Percentiles rank a stretch among this genome's conserved stretches.
Conservation (phyloP, 2,888 invertebrate species). For the Drosophila engyochracea region DNA sequence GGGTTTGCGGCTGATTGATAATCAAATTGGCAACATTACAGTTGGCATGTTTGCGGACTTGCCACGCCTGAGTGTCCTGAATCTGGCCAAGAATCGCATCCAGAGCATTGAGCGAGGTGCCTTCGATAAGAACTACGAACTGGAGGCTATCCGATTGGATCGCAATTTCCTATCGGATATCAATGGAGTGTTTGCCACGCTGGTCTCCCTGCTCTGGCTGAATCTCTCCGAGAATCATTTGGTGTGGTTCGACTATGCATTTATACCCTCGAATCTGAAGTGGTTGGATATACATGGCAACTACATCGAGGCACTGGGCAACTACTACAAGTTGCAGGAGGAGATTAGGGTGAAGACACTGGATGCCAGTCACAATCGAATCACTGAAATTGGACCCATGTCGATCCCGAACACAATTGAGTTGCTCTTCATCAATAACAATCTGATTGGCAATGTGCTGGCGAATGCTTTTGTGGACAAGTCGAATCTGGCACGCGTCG, state of each 20-base stretch:
- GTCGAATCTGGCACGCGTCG: conserved; percentile 93
- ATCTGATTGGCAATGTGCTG: conserved; percentile 92
- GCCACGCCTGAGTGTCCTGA: conserved; percentile 93
- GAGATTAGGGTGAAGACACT: conserved; percentile 94
- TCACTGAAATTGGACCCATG: conserved; percentile 92
- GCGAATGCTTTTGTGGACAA: conserved; percentile 95
- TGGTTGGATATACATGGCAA: conserved; percentile 97
- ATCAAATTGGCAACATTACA: conserved; percentile 94
- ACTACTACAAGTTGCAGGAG: conserved; percentile 94
- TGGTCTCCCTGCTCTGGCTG: conserved; percentile 93
- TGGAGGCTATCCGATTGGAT: conserved; percentile 95
- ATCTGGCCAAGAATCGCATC: conserved; percentile 95
- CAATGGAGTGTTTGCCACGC: conserved; percentile 94
- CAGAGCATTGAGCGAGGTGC: conserved; percentile 94
- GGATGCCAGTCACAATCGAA: conserved; percentile 95
- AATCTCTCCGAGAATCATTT: conserved; percentile 96
- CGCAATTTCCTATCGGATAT: conserved; percentile 95
- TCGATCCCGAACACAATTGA: conserved; percentile 95
- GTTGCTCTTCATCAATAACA: conserved; percentile 94
- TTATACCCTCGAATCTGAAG: conserved; percentile 94
- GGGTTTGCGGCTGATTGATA: conserved; percentile 94
- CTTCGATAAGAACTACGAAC: conserved; percentile 92
- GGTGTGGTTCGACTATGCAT: conserved; percentile 97
- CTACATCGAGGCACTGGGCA: conserved; percentile 94
- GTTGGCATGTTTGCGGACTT: conserved; percentile 95